These are phyloP conservation scores for Mugil cephalus DNA, from an alignment of 2,113 vertebrate genomes.

Conservation along the genomic window DNA sequence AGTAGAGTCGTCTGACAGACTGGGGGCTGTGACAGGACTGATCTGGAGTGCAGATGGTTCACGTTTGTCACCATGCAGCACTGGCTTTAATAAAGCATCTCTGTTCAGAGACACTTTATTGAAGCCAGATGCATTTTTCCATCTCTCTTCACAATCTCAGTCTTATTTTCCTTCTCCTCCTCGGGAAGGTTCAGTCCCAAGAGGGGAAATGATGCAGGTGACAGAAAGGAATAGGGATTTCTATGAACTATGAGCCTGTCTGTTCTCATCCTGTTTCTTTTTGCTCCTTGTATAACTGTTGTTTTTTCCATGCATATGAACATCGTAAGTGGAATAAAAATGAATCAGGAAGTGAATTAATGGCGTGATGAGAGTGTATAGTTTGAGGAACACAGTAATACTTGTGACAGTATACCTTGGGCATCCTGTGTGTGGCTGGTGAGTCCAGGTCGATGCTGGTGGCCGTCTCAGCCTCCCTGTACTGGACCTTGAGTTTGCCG, in stretches of 20 bases:
- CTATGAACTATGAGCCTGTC: too few species aligned
- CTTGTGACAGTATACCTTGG: constrained; percentile 84
- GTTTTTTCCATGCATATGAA: neutral
- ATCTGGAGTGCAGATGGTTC: constrained; percentile 46
- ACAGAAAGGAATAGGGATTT: neutral
- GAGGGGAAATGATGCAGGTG: neutral
- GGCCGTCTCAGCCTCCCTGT: constrained; percentile 87
- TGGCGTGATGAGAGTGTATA: neutral
- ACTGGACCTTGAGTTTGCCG: constrained; percentile 93
- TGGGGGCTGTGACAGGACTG: constrained; percentile 10
- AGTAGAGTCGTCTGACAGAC: constrained; percentile 5
- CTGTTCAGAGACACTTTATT: constrained; percentile 3
- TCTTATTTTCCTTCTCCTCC: neutral
- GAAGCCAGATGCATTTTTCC: constrained; percentile 19
- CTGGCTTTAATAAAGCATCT: constrained; percentile 8
- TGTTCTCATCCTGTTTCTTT: neutral
- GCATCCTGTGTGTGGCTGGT: constrained; percentile 87
- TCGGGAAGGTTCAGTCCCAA: neutral
- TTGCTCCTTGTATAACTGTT: neutral
- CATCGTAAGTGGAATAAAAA: neutral
- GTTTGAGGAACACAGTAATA: neutral
- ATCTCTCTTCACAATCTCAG: neutral
- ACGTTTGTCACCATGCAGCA: constrained; percentile 20
- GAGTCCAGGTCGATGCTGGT: constrained; percentile 91
- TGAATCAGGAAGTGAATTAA: neutral